Conservation (phyloP, 2,888 invertebrate genomes). For the Erynnis tages region DNA sequence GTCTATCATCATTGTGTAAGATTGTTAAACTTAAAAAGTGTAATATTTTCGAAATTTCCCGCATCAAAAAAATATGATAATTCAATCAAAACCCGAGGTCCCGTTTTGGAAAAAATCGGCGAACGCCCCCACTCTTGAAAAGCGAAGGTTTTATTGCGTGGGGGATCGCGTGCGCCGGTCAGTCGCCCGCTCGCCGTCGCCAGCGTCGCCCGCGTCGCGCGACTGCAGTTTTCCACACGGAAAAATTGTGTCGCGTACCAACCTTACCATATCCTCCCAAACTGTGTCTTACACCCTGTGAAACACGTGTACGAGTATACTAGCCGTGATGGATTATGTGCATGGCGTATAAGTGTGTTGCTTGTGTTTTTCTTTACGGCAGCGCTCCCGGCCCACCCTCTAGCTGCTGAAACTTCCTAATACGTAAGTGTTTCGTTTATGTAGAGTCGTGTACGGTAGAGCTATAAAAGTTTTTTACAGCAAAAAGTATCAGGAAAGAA, state of each 20-base stretch:
- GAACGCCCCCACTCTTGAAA: constrained; percentile 64
- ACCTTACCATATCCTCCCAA: constrained; percentile 9
- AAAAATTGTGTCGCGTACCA: constrained; percentile 74
- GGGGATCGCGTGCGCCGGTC: constrained; percentile 51
- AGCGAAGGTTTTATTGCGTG: constrained; percentile 71
- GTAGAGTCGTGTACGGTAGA: constrained; percentile 15
- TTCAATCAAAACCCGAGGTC: constrained; percentile 24
- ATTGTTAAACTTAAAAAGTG: too few species aligned
- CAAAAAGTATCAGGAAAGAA: too few species aligned
- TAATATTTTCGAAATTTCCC: too few species aligned
- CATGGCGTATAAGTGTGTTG: constrained; percentile 66
- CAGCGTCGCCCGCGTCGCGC: constrained; percentile 66
- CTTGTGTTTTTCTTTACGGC: constrained; percentile 58
- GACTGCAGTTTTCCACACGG: constrained; percentile 70
- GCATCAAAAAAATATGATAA: neutral
- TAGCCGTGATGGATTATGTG: constrained; percentile 71
- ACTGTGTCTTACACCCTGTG: constrained; percentile 31
- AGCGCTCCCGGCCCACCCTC: constrained; percentile 68
- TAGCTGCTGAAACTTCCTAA: constrained; percentile 40
- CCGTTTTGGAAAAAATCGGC: constrained; percentile 42
- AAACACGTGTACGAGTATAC: constrained; percentile 29
- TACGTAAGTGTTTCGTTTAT: constrained; percentile 40
- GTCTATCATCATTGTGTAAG: too few species aligned
- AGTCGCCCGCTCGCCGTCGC: constrained; percentile 69
- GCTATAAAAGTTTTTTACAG: neutral